Evolutionary conservation across 2,113 vertebrate genomes (phyloP).

Genomic region (Pagrus major): DNA sequence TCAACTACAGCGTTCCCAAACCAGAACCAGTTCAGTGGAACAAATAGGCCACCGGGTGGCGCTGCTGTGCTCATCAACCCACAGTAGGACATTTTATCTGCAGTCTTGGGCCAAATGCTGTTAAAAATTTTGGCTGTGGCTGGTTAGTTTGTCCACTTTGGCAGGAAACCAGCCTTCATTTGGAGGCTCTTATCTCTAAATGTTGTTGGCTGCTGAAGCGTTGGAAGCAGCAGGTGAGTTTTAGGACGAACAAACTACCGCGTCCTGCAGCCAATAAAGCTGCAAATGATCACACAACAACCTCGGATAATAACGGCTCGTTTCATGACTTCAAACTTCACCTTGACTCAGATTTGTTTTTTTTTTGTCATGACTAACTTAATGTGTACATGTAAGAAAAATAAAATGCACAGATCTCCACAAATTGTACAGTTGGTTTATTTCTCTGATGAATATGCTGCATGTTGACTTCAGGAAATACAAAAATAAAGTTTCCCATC

Average conservation of each 20-base stretch:
- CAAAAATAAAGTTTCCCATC: constrained; percentile 68
- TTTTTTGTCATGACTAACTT: not conserved
- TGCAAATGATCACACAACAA: not conserved
- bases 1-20: constrained; percentile 74
- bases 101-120: not conserved
- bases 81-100: not conserved
- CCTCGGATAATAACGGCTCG: not conserved
- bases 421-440: constrained; percentile 67
- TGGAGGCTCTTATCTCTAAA: constrained; percentile 21
- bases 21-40: constrained; percentile 74
- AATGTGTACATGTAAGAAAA: constrained; percentile 13
- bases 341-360: not conserved
- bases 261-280: constrained; percentile 10
- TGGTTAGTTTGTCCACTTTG: constrained; percentile 21
- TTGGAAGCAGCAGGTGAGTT: constrained; percentile 44
- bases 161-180: constrained; percentile 27
- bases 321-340: not conserved
- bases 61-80: not conserved
- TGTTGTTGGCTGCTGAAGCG: not conserved
- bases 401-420: constrained; percentile 43
- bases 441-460: constrained; percentile 60
- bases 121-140: constrained; percentile 13
- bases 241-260: not conserved
- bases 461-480: constrained; percentile 53
- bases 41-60: constrained; percentile 67